A percentile compares a stretch with the other conserved stretches of the same genome.
These are phyloP conservation scores for Melinaea menophilus DNA, from an alignment of 2,888 invertebrate genomes.

Conservation along the genomic window DNA sequence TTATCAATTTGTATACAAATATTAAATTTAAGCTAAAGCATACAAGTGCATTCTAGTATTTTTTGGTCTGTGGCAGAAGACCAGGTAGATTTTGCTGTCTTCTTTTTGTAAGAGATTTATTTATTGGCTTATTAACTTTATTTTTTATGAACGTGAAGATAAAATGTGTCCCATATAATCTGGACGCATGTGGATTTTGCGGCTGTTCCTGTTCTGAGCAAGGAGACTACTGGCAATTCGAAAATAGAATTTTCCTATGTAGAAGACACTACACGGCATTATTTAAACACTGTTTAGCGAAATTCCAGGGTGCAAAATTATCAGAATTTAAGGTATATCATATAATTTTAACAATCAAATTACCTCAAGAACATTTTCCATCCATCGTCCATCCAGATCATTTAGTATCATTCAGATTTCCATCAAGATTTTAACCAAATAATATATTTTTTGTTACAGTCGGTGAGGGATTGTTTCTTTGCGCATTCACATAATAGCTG, in stretches of 20 bases:
- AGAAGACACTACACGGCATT: constrained; percentile 61
- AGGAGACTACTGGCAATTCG: constrained; percentile 80
- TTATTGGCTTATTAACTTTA: background rate
- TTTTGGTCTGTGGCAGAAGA: no score
- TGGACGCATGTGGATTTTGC: constrained; percentile 66
- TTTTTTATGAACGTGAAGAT: constrained; percentile 49
- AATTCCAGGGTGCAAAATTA: constrained; percentile 64
- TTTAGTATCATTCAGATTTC: no score
- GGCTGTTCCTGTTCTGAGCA: constrained; percentile 67
- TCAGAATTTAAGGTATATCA: constrained; percentile 64
- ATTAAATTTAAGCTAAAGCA: background rate
- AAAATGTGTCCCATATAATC: constrained; percentile 73
- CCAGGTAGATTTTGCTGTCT: background rate
- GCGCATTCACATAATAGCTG: constrained; percentile 73
- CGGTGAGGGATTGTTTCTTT: constrained; percentile 73
- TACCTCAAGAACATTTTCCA: background rate
- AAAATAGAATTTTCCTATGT: constrained; percentile 67
- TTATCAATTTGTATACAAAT: background rate
- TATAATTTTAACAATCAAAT: background rate
- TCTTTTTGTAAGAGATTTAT: background rate
- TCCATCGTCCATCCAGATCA: no score
- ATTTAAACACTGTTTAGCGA: constrained; percentile 64
- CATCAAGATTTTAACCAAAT: background rate
- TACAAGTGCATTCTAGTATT: no score
- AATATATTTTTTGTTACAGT: constrained; percentile 44